Evolutionary conservation across 2,113 vertebrate genomes (phyloP), one percentile per base, ranked within the genome.

Genomic region (Mus pahari): DNA sequence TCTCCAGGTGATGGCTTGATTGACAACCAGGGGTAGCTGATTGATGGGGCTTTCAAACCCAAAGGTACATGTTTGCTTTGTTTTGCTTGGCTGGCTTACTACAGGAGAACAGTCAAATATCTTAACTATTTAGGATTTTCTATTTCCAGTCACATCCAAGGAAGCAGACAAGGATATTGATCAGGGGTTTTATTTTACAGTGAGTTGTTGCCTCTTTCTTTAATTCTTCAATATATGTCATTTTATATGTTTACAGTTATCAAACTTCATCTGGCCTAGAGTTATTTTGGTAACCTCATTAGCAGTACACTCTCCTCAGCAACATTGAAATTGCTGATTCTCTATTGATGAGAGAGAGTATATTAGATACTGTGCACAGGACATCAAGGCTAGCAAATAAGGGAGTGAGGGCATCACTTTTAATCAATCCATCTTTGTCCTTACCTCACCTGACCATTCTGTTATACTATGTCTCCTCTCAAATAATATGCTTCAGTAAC

Each of bases 1-100:
- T 90, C 39, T 83, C 58, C 70, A 74, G 28, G 31, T 74, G 79
- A 78, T 28, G n/a, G 70, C 39, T 62, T 84, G 88, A 92, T 9
- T 94, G 93, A 75, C 55, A 33, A 16, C 17, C 39, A n/a, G 28
- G 48, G 31, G 7, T 6, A 71, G 26, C 50, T 84, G 78, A 89
- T 1, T 82, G 78, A 68, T 75, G 45, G 53, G 3, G 4, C 5
- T 16, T 6, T 3, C 3, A 33, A 64, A 79, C 5, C 5, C n/a
- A 48, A 58, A 77, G 17, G 16, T 62, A 24, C 0, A 4, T 22
- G 36, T 20, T 31, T 79, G 58, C 58, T 84, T 78, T 58, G 75
- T 94, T 95, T 60, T 71, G 9, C 17, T 31, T 53, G 64, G 16
- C 81, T 66, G 86, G 3, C n/a, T 74, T 64, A 3, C 33, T 71